Evolutionary conservation across 2,797 vertebrate genomes (phyloP), one percentile per base, ranked within the genome.

Genomic region (Melanotaenia parkinsoni): DNA sequence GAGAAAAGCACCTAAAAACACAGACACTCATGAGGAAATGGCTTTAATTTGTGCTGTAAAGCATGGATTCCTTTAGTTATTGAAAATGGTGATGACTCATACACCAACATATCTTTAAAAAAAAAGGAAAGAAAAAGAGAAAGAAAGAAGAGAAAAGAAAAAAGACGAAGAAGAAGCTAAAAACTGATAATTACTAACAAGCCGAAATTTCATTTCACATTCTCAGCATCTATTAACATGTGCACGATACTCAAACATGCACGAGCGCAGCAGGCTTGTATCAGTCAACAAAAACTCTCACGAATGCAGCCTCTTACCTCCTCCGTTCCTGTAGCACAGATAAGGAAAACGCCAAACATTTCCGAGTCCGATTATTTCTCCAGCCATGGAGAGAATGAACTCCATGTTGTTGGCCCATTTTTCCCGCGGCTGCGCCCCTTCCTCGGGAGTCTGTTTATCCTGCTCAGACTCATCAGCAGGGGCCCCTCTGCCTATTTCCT

Each of bases 301-400:
- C 3, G 51, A 62, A 51, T 16, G 24, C 5, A 6, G 0, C 16
- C 6, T 3, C 82, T 90, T 56, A 92, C 98, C 97, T 47, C 97
- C 98, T 54, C 97, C 98, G 0, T 98, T 96, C 77, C 89, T 97
- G 90, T 90, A 98, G 93, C 96, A 98, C 77, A 98, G 92, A 89
- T 96, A 98, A 0, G 97, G 97, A 68, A 99, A 98, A 26, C 95
- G 93, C 91, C 96, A 97, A 70, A 98, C 91, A 0, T 96, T 98
- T 50, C 95, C 96, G 28, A 98, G 88, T 20, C 96, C 96, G n/a
- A 98, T 95, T 81, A 98, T 96, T 85, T 96, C 95, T 16, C 96
- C 98, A 0, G 96, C 95, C 94, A 98, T 95, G 10, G 97, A 96
- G 14, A 98, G 82, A 28, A 98, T 54, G 70, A 97, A 98, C 71